Evolutionary conservation across 2,888 invertebrate species (phyloP), one percentile per base, ranked within the genome.

Genomic region (Sinhomidia bicolor): DNA sequence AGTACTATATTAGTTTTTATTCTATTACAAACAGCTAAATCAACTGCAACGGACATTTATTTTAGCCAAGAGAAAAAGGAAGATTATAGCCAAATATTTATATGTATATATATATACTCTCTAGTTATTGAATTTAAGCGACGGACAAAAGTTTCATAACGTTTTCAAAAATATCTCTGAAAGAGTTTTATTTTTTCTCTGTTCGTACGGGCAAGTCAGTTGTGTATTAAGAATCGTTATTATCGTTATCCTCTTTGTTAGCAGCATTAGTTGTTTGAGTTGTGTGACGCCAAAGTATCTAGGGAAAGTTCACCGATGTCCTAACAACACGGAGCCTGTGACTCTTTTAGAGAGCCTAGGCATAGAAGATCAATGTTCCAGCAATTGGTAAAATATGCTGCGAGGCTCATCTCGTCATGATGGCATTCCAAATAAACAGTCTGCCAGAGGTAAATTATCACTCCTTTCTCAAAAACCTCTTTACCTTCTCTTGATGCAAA

Each of bases 381-480:
- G 84, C 88, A 88, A 84, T 79, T 88, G 88, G 78, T 88, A 88
- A 88, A 88, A 84, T 84, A 91, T 91, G 91, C 91, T 91, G 90
- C 91, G 90, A 89, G 90, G 91, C 89, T 90, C 91, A 90, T 92
- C 91, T 92, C 92, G 91, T 91, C 90, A 91, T 91, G 91, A 92
- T 91, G 91, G 91, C 91, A 90, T 91, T 91, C 91, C 91, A 90
- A 91, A 85, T 91, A 92, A 91, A 91, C 92, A 92, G 90, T 91
- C 92, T 91, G 92, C 91, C 91, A 91, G 90, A 91, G 92, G 92
- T 92, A 91, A 81, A 78, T 62, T 29, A 71, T 41, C 17, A 26
- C 41, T 44, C 23, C 23, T 51, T 57, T 80, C 9, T 62, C 80
- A 62, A 14, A 44, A 36, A 26, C 26, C 17, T 47, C 23, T 44